Evolutionary conservation across 2,797 vertebrate genomes (phyloP), one percentile per base, ranked within the genome.

Genomic region (Amniataba percoides): DNA sequence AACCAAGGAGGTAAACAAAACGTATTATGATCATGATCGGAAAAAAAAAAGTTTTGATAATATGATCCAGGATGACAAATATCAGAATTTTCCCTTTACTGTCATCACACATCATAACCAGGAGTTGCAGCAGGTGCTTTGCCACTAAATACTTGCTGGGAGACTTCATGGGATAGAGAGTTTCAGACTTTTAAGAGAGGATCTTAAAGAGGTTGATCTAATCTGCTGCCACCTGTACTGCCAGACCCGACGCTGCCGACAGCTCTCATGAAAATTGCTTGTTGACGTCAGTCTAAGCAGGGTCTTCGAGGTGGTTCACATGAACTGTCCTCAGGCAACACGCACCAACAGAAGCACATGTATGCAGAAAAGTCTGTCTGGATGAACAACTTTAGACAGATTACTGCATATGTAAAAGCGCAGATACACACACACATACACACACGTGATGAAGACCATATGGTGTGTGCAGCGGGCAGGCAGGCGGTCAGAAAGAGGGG

Each of bases 401-500:
- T 82, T 75, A 81, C 52, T 25, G 72, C 71, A 53, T 72, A 57
- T 80, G 80, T 82, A 82, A 77, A 84, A 83, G 69, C 52, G 40
- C n/a, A 45, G 52, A 23, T 53, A 77, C 65, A 71, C 66, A 71
- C 69, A 81, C 31, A 71, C 59, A 68, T 57, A 71, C 68, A 77
- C 71, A 79, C 19, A 21, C 25, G 78, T 64, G 84, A 76, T 60
- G 64, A 13, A 62, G 77, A 65, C 69, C 91, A 91, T 90, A 91
- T 93, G 92, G 88, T 72, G 87, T 36, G 76, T 87, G 88, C 48
- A 66, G 63, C 16, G 59, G 65, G 81, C 19, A 81, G 83, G 65
- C 74, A 71, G 78, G 65, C 78, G 13, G 69, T 83, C 77, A 89
- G 87, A 85, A 85, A 80, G 79, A 88, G 87, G 82, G 81, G 88